Evolutionary conservation across 2,888 invertebrate species (phyloP), one percentile per base, ranked within the genome.

Genomic region (Helleia helle): DNA sequence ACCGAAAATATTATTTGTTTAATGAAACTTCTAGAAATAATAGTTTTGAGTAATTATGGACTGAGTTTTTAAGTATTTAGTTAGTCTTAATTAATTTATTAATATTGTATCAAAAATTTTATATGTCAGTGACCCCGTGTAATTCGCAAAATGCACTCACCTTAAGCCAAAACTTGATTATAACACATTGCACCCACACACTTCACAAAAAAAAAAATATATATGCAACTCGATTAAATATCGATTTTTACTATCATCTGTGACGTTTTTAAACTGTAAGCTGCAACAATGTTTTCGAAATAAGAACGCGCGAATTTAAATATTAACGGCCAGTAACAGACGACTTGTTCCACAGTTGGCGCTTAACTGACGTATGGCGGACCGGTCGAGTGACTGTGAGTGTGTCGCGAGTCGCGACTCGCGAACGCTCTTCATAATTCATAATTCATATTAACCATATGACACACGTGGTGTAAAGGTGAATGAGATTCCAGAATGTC

Each of bases 241-340:
- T 22, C 22, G 3, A 22, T 22, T 22, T 15, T 8, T 7, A 6
- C 2, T 22, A 22, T 22, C 22, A 22, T 6, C 8, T 8, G 22
- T 22, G n/a, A n/a, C n/a, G 22, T 6, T 22, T 22, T 22, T 18
- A 3, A 18, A 18, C 22, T 7, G 22, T 22, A 22, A 3, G 22
- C 1, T 7, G 7, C 7, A 3, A 8, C 22, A 26, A 12, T 12
- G 11, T 12, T 34, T 34, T 34, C 8, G 12, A 34, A 22, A 12
- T 6, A 34, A 22, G 18, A 34, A 34, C 34, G 34, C 18, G 34
- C 18, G 22, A 18, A 34, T 34, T 34, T 34, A 18, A 34, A 34
- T 6, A 12, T 34, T 34, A n/a, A 22, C 22, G 12, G 22, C 8
- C 8, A n/a, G 34, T 12, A 7, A 22, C 4, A 7, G 22, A 11